Conservation (phyloP, 2,113 vertebrate genomes). For the Catharus bicknelli region DNA sequence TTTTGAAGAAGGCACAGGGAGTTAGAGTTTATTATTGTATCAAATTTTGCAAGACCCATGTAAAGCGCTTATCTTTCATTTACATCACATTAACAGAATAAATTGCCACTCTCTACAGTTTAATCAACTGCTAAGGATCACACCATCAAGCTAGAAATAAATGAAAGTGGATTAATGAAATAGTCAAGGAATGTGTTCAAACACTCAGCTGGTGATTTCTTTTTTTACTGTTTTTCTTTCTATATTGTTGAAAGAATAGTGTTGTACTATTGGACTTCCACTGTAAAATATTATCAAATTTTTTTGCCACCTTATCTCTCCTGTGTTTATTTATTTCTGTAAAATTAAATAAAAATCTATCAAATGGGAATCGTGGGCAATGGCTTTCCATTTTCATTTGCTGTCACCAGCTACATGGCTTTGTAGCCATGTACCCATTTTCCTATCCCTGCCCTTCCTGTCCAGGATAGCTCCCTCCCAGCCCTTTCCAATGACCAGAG, state of each 20-base stretch:
- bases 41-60: background rate
- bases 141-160: conserved; percentile 50
- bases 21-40: conserved; percentile 6
- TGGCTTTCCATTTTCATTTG: background rate
- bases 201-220: conserved; percentile 22
- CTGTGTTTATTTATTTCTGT: background rate
- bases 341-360: background rate
- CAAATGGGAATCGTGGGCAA: background rate
- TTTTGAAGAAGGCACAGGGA: background rate
- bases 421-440: background rate
- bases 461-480: background rate
- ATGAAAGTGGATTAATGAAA: conserved; percentile 31
- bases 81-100: conserved; percentile 32
- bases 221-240: conserved; percentile 16
- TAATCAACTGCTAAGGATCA: conserved; percentile 54
- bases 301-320: background rate
- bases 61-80: conserved; percentile 45
- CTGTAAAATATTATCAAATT: background rate
- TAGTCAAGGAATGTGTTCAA: conserved; percentile 34
- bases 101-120: conserved; percentile 31
- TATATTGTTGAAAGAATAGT: background rate
- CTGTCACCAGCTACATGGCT: background rate
- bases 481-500: background rate
- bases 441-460: background rate
- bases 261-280: background rate